Conservation (phyloP, 1,140 invertebrate species). For the Bradysia coprophila region DNA sequence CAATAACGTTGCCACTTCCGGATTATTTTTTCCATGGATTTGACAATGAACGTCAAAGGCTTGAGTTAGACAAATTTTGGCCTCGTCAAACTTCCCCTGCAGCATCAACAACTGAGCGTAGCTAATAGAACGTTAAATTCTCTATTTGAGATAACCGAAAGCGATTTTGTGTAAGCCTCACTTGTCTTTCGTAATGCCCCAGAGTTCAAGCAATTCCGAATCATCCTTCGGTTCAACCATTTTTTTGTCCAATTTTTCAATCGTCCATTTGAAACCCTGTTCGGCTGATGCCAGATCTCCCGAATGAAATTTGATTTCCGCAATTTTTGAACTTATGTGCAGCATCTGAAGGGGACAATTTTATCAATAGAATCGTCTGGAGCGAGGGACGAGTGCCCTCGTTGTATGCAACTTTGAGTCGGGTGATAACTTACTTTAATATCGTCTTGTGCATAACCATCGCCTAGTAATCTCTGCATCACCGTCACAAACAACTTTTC, state of each 20-base stretch:
- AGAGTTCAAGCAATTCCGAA: conserved; percentile 15
- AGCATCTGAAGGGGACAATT: conserved; percentile 14
- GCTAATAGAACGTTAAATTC: conserved; percentile 46
- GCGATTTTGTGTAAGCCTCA: conserved; percentile 42
- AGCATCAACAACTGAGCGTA: conserved; percentile 61
- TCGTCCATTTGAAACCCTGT: conserved; percentile 51
- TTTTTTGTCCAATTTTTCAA: conserved; percentile 37
- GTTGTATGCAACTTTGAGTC: too few species aligned
- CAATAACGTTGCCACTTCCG: conserved; percentile 57
- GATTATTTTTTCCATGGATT: conserved; percentile 43
- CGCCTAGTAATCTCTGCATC: conserved; percentile 49
- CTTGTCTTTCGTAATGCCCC: conserved; percentile 46
- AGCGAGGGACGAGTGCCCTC: too few species aligned
- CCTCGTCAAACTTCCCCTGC: conserved; percentile 37
- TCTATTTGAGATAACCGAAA: conserved; percentile 27
- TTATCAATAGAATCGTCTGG: too few species aligned
- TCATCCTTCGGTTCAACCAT: conserved; percentile 12
- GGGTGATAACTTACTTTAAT: conserved; percentile 45
- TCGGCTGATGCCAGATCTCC: conserved; percentile 43
- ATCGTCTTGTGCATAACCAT: conserved; percentile 50
- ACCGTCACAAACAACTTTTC: conserved; percentile 67
- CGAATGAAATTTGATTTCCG: conserved; percentile 38
- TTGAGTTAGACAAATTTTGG: conserved; percentile 43
- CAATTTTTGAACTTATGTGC: conserved; percentile 40
- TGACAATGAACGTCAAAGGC: conserved; percentile 46